phyloP scores from a whole-genome alignment of 1,140 invertebrate genomes.

The Listronotus oregonensis region DNA sequence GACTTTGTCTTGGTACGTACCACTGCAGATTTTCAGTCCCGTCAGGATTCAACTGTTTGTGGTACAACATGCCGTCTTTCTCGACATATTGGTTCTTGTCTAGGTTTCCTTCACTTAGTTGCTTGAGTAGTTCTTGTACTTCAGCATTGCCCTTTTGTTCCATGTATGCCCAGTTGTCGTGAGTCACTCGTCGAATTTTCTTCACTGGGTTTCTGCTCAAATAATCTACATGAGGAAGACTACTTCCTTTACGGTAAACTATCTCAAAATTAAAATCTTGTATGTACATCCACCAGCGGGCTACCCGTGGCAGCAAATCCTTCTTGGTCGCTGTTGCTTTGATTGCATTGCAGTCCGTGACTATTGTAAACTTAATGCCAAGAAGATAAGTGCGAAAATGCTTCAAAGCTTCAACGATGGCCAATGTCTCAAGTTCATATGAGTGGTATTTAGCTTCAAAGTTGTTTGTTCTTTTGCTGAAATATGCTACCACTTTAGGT shows the following conservation, averaged over 20 bases:
- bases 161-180: slow-evolving; percentile 38
- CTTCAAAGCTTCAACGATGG: slow-evolving; percentile 47
- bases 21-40: slow-evolving; percentile 33
- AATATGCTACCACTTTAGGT: slow-evolving; percentile 30
- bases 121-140: no score
- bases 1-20: slow-evolving; percentile 35
- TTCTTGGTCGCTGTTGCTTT: slow-evolving; percentile 52
- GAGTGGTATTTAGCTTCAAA: slow-evolving; percentile 21
- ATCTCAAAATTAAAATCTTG: slow-evolving; percentile 50
- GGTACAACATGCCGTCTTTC: background rate
- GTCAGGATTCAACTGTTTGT: background rate
- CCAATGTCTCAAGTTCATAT: slow-evolving; percentile 34
- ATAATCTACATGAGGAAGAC: slow-evolving; percentile 53
- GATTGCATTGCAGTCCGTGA: slow-evolving; percentile 53
- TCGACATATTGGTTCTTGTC: background rate
- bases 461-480: slow-evolving; percentile 23
- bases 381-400: slow-evolving; percentile 52
- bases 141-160: slow-evolving; percentile 24
- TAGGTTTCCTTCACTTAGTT: no score
- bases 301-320: slow-evolving; percentile 49
- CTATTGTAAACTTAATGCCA: slow-evolving; percentile 49
- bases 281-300: slow-evolving; percentile 53
- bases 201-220: slow-evolving; percentile 47
- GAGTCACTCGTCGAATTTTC: slow-evolving; percentile 12
- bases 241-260: slow-evolving; percentile 35